These are phyloP conservation scores for Megaceryle alcyon DNA, from an alignment of 2,797 vertebrate genomes.

Conservation along the genomic window DNA sequence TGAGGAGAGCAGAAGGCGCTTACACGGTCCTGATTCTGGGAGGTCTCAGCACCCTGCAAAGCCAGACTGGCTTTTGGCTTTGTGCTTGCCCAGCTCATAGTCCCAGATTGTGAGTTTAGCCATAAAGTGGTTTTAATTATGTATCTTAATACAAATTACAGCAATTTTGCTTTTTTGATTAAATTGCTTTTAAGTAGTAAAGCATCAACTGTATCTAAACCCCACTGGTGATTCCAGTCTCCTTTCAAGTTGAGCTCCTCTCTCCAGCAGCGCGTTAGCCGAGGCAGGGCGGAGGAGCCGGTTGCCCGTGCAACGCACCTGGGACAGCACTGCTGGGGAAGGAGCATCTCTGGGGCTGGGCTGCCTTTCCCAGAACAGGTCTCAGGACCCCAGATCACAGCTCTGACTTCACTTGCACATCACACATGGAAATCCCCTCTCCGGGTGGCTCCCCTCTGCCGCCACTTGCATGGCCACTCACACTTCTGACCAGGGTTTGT, in stretches of 20 bases:
- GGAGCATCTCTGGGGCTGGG: not conserved
- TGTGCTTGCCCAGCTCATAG: not conserved
- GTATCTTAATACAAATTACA: constrained; percentile 54
- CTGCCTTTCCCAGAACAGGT: not conserved
- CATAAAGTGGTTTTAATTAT: not conserved
- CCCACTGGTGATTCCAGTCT: constrained; percentile 53
- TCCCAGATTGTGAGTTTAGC: not conserved
- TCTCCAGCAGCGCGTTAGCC: not conserved
- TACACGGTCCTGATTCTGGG: not conserved
- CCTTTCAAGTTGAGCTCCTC: constrained; percentile 19
- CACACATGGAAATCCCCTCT: accelerated
- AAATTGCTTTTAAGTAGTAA: constrained; percentile 41
- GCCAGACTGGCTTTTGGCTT: not conserved
- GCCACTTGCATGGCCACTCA: accelerated
- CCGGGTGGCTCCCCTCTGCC: accelerated
- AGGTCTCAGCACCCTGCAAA: not conserved
- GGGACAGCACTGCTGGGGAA: accelerated
- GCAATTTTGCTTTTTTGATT: constrained; percentile 61
- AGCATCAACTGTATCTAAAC: constrained; percentile 52
- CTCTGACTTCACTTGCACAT: not conserved
- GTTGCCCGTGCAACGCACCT: accelerated
- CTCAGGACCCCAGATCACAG: not conserved
- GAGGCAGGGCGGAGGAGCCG: not conserved
- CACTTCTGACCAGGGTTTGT: too few relatives aligned
- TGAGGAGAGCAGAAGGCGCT: not conserved